These are phyloP conservation scores for Lagenorhynchus albirostris DNA, from an alignment of 2,113 vertebrate genomes.

Conservation along the genomic window DNA sequence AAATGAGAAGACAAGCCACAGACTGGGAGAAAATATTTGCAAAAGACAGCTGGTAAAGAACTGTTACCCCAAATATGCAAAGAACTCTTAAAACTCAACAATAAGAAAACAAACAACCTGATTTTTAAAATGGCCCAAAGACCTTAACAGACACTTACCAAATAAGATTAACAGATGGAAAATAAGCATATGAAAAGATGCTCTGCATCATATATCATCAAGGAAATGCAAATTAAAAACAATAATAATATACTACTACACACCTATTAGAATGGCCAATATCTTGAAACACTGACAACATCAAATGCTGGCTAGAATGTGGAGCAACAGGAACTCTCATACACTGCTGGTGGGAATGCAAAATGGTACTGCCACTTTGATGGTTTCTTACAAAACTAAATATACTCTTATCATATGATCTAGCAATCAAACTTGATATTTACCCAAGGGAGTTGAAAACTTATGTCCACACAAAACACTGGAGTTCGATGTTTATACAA, in stretches of 20 bases:
- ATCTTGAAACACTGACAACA: background rate
- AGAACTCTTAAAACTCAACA: background rate
- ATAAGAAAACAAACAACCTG: background rate
- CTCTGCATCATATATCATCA: background rate
- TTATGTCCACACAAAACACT: background rate
- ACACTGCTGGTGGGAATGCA: background rate
- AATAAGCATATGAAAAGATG: background rate
- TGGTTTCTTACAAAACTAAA: background rate
- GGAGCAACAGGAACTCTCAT: background rate
- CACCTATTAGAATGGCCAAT: background rate
- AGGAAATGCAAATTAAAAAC: background rate
- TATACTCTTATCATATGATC: background rate
- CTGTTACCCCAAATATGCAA: background rate
- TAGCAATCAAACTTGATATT: background rate
- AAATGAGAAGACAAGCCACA: background rate
- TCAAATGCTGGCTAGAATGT: background rate
- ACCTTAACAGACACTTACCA: background rate
- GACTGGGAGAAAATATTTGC: background rate
- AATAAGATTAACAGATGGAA: background rate
- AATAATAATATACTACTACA: background rate
- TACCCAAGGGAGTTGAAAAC: background rate
- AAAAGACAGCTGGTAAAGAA: background rate
- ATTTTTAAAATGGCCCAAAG: background rate
- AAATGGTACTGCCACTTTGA: background rate
- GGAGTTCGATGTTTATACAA: background rate